Base-by-base conservation (phyloP, 2,888 invertebrate genomes). In the Melanostoma mellinum region DNA sequence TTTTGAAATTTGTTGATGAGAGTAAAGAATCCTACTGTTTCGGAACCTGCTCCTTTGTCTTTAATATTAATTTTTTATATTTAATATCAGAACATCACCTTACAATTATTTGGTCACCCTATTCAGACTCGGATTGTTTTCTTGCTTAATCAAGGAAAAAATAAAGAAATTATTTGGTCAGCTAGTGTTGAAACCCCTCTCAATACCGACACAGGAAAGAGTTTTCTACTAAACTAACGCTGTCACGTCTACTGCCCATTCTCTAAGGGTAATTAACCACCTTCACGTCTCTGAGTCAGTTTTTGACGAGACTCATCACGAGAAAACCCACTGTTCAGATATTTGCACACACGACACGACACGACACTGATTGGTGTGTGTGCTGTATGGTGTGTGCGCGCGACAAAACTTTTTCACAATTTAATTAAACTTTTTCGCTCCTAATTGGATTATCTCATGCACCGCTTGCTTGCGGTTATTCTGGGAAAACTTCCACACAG, bases 381-480 rank as follows among this genome's bases (percentile, higher is more conserved):
- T 20, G 20, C 20, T 20, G 20, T 20, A 1, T 20, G 20, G 1
- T 20, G 20, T 32, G 32, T 65, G 38, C 60, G 60, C 79, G 74
- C 58, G 79, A 84, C 65, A 72, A 84, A 78, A 84, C 65, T 74
- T 79, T 76, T 75, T 35, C 60, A 33, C 79, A 50, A 79, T 74
- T 79, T 84, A 78, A 84, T 78, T 84, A 78, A 84, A 79, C 67
- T 78, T 79, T 20, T 50, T 61, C 74, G 71, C 67, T 65, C 53
- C 60, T 84, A 84, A 84, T 84, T 84, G 79, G 79, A 84, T 84
- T 84, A 84, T 69, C 74, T 72, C 69, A 10, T 65, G 84, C 61
- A 56, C 71, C 65, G 69, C 71, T 79, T 60, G 79, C 65, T 74
- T 75, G 71, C 44, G 74, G 65, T 71, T 74, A 67, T 58, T 44